Conservation (phyloP, 2,113 vertebrate genomes). For the Nansenia antarctica region DNA sequence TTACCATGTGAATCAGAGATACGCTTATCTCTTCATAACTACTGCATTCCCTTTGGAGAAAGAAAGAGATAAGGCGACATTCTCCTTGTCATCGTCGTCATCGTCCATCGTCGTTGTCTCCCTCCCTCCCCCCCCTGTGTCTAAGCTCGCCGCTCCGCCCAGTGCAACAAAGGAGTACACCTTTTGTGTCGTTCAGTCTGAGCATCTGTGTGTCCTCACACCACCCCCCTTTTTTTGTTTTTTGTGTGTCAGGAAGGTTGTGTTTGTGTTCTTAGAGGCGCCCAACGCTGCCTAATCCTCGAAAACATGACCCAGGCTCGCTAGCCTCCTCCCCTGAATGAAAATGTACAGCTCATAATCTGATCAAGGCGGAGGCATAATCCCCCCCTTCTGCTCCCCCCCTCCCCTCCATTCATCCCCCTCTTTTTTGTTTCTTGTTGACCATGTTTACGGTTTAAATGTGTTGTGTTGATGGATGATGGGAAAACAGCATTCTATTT, state of each 20-base stretch:
- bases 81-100: neutral
- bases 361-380: neutral
- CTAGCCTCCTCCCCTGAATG: too few species aligned
- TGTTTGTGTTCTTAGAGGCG: too few species aligned
- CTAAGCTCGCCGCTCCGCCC: too few species aligned
- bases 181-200: too few species aligned
- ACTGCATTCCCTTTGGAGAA: neutral
- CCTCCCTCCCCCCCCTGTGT: neutral
- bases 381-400: neutral
- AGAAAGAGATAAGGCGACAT: neutral
- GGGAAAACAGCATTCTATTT: neutral
- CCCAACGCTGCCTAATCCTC: too few species aligned
- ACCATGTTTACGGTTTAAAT: neutral
- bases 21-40: neutral
- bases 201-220: too few species aligned
- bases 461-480: neutral
- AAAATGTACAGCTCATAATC: conserved; percentile 10
- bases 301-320: too few species aligned
- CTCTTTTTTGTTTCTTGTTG: neutral
- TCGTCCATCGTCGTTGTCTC: neutral
- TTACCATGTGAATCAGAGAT: neutral
- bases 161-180: too few species aligned
- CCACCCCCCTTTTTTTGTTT: neutral
- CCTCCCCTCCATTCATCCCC: neutral
- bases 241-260: neutral